These are phyloP conservation scores for Osmoderma eremita DNA, from an alignment of 2,888 invertebrate genomes.

Conservation along the genomic window DNA sequence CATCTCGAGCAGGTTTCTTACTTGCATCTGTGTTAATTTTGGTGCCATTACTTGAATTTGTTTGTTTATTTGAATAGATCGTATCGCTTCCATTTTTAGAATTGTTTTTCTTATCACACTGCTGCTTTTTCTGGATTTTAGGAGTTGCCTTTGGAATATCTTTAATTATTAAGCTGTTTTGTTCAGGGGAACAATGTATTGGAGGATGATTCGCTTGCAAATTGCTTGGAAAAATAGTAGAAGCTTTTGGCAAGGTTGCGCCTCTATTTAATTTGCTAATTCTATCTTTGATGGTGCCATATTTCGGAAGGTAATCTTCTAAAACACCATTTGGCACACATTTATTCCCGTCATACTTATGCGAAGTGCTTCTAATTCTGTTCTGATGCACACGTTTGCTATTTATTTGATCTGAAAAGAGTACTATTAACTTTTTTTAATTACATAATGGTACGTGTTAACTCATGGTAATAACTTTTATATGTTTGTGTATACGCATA, in stretches of 20 bases:
- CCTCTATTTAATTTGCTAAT: slow-evolving; percentile 8
- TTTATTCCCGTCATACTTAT: background rate
- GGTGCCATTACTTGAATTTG: too few relatives aligned
- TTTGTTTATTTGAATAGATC: too few relatives aligned
- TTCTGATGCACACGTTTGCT: background rate
- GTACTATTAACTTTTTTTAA: too few relatives aligned
- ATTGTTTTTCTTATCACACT: too few relatives aligned
- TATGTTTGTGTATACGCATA: too few relatives aligned
- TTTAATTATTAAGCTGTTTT: background rate
- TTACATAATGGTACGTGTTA: too few relatives aligned
- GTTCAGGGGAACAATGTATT: background rate
- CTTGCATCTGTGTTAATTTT: too few relatives aligned
- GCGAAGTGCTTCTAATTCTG: background rate
- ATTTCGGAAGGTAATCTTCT: background rate
- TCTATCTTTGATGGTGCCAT: background rate
- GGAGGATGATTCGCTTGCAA: background rate
- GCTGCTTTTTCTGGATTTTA: too few relatives aligned
- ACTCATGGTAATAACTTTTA: too few relatives aligned
- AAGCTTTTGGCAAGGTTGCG: background rate
- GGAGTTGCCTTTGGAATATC: too few relatives aligned
- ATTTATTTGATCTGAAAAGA: background rate
- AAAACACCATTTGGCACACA: background rate
- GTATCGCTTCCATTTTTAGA: too few relatives aligned
- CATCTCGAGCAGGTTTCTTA: background rate
- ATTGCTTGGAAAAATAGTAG: background rate